phyloP scores from a whole-genome alignment of 2,113 vertebrate species.

The Platysternon megacephalum region DNA sequence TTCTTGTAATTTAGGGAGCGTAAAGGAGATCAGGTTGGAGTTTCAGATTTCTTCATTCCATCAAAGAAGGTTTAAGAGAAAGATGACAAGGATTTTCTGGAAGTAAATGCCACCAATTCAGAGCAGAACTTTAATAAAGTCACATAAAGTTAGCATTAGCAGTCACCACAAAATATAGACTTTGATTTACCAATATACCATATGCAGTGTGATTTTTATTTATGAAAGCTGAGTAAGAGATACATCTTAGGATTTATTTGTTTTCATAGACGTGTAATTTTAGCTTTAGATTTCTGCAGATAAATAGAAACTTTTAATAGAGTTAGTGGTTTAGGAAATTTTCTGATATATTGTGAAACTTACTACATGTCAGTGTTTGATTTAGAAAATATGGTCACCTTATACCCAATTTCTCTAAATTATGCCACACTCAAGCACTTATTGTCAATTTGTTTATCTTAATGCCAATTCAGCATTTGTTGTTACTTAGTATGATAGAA shows the following conservation, averaged over 20 bases:
- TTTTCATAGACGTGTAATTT: not conserved
- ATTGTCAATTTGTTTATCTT: not conserved
- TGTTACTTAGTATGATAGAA: not conserved
- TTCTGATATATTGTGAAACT: not conserved
- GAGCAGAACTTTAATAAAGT: not conserved
- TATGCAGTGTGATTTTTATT: not conserved
- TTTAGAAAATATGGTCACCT: not conserved
- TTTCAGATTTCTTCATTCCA: not conserved
- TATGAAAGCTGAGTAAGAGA: not conserved
- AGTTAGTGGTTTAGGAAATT: not conserved
- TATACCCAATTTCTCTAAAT: not conserved
- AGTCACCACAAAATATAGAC: not conserved
- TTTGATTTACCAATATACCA: not conserved
- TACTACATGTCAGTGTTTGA: not conserved
- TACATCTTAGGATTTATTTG: not conserved
- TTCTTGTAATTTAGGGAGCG: not conserved
- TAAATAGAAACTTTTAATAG: not conserved
- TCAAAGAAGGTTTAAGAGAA: not conserved
- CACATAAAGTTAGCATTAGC: not conserved
- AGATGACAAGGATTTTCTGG: not conserved
- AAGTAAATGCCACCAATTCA: not conserved
- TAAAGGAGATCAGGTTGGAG: not conserved
- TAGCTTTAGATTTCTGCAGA: not conserved
- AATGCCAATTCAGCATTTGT: not conserved
- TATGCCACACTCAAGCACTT: not conserved